Conservation (phyloP, 2,113 vertebrate species). For the Microcebus murinus region DNA sequence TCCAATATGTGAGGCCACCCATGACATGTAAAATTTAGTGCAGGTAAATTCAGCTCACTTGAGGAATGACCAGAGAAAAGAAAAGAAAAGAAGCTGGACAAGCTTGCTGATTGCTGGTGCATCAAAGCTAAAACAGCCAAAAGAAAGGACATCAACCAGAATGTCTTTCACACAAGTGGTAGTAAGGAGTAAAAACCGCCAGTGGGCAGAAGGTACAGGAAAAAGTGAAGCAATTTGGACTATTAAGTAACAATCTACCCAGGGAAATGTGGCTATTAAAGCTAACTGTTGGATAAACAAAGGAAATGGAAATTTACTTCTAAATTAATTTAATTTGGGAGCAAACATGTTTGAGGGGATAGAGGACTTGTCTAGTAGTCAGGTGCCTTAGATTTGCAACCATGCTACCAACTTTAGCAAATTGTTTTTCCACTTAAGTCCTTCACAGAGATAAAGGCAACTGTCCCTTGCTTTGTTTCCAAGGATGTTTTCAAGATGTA, state of each 20-base stretch:
- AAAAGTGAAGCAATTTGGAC: background rate
- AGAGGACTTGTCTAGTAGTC: background rate
- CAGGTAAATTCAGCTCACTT: slow-evolving; percentile 42
- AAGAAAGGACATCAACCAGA: background rate
- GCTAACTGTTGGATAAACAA: slow-evolving; percentile 36
- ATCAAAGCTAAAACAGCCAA: background rate
- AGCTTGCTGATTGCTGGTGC: background rate
- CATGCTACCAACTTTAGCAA: background rate
- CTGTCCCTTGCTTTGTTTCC: background rate
- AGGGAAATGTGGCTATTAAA: slow-evolving; percentile 23
- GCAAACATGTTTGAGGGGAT: background rate
- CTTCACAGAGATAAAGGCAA: slow-evolving; percentile 9
- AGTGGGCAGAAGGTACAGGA: background rate
- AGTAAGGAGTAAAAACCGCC: background rate
- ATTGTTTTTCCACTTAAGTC: background rate
- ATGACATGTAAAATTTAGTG: slow-evolving; percentile 62
- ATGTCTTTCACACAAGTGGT: slow-evolving; percentile 24
- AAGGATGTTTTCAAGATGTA: background rate
- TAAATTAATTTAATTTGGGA: slow-evolving; percentile 55
- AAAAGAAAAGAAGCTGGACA: background rate
- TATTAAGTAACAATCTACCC: background rate
- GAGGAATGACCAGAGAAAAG: background rate
- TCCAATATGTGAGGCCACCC: slow-evolving; percentile 57
- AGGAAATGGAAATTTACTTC: slow-evolving; percentile 43
- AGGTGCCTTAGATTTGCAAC: background rate